Percentiles rank a stretch among this genome's conserved stretches.
Conservation (phyloP, 2,888 invertebrate genomes). For the Nymphalis c-album region DNA sequence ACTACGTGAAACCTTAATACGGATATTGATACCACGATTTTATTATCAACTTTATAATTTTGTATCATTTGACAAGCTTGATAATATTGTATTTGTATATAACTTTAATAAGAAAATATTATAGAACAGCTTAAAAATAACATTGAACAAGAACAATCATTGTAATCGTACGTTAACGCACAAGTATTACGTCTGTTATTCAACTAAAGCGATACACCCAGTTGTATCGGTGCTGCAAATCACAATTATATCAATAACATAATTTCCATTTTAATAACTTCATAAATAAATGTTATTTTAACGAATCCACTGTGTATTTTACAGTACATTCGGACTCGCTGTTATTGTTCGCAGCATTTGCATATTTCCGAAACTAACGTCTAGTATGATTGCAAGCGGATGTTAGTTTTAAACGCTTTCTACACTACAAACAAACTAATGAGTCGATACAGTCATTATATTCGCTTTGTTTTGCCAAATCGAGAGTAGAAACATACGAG, state of each 20-base stretch:
- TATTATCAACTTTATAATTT: too few species aligned
- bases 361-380: constrained; percentile 30
- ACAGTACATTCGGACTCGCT: constrained; percentile 15
- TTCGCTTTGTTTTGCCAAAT: constrained; percentile 56
- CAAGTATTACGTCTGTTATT: constrained; percentile 9
- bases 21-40: too few species aligned
- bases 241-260: constrained; percentile 26
- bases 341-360: constrained; percentile 26
- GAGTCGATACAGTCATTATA: constrained; percentile 59
- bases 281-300: constrained; percentile 33
- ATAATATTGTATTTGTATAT: too few species aligned
- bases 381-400: constrained; percentile 29
- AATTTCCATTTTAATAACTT: constrained; percentile 30
- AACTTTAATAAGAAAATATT: too few species aligned
- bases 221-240: constrained; percentile 15
- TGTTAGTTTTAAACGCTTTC: constrained; percentile 47
- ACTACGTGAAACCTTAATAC: too few species aligned
- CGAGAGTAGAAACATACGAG: constrained; percentile 33
- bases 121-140: neutral
- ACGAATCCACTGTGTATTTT: constrained; percentile 23
- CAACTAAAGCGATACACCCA: constrained; percentile 7
- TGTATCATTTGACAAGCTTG: too few species aligned
- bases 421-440: constrained; percentile 48
- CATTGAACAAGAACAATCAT: neutral
- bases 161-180: neutral